Evolutionary conservation across 2,888 invertebrate genomes (phyloP).

Genomic region (Melikaiella ostensackeni): DNA sequence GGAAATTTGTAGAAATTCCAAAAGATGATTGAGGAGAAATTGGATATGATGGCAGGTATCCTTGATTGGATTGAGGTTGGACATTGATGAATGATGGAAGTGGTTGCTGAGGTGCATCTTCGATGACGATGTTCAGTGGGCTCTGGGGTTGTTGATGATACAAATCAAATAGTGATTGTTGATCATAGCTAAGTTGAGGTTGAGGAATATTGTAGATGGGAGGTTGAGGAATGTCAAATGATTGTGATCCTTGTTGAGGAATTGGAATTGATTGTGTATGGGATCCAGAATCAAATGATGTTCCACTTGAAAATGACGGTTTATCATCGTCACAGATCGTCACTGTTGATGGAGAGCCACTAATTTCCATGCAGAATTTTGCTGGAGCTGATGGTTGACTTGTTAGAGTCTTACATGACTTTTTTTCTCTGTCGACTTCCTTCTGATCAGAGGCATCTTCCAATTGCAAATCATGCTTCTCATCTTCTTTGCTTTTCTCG

Average conservation of each 20-base stretch:
- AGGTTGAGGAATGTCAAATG: neutral
- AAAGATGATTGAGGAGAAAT: neutral
- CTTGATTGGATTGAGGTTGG: neutral
- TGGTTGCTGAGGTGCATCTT: neutral
- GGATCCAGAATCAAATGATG: neutral
- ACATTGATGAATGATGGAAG: neutral
- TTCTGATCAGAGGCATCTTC: neutral
- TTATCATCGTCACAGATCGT: neutral
- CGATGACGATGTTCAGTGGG: neutral
- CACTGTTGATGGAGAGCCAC: neutral
- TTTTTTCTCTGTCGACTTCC: neutral
- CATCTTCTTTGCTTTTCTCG: neutral
- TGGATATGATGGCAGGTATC: neutral
- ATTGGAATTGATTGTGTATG: neutral
- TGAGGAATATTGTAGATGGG: neutral
- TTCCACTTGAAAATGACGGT: neutral
- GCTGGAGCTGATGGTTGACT: neutral
- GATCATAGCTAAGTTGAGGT: neutral
- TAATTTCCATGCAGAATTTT: slow-evolving; percentile 22
- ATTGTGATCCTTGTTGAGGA: neutral
- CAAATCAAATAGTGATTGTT: neutral
- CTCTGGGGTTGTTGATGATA: neutral
- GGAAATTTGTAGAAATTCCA: neutral
- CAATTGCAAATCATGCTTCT: neutral
- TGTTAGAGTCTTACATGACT: slow-evolving; percentile 2